Percentiles rank a stretch among this genome's conserved stretches.
These are phyloP conservation scores for Dolichoris vasculosae DNA, from an alignment of 1,140 invertebrate species.

Conservation along the genomic window DNA sequence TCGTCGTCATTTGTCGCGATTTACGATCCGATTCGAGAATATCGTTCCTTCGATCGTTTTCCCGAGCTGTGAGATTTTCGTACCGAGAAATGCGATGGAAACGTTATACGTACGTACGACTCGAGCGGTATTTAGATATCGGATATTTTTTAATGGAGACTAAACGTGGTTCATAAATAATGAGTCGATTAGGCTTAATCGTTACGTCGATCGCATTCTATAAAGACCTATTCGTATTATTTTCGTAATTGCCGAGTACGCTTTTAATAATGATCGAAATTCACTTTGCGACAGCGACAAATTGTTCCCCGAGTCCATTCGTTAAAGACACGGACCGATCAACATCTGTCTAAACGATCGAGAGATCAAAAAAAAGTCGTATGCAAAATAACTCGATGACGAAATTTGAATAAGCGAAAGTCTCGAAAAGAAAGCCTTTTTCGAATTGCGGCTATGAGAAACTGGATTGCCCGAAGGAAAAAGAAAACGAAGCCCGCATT, in stretches of 20 bases:
- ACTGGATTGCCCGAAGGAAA: too few species aligned
- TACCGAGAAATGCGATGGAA: neutral
- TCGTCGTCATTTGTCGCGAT: too few species aligned
- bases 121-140: neutral
- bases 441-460: neutral
- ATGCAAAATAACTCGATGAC: neutral
- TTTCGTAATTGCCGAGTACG: neutral
- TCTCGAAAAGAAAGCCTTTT: neutral
- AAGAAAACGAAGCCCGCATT: neutral
- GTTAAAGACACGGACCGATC: neutral
- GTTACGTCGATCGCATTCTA: neutral
- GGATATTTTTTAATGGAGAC: neutral
- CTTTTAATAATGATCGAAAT: neutral
- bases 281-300: neutral
- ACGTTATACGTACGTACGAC: neutral
- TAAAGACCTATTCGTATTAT: neutral
- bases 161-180: neutral
- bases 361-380: neutral
- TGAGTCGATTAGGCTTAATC: neutral
- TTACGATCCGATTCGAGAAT: neutral
- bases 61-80: neutral
- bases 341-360: neutral
- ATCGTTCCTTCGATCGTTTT: neutral
- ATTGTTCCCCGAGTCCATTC: neutral
- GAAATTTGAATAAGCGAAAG: slow-evolving; percentile 11